Evolutionary conservation across 1,140 invertebrate genomes (phyloP), one percentile per base, ranked within the genome.

Genomic region (Brevipalpus yothersi): DNA sequence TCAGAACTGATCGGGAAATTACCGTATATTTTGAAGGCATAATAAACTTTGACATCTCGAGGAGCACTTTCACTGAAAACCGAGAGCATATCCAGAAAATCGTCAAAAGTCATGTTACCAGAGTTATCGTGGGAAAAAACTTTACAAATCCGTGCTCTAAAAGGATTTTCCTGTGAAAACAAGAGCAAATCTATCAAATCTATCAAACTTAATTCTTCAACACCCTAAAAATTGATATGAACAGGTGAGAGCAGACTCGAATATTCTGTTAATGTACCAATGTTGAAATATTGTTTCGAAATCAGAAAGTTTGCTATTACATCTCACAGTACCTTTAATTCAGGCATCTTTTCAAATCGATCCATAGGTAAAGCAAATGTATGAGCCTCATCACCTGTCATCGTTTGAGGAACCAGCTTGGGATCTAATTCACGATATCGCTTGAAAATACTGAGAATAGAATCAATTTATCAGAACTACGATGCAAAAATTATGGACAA

Each of bases 241-340:
- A 61, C 43, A 12, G 47, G 15, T 53, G 42, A 21, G 17, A 57
- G 23, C n/a, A 1, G 5, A 41, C n/a, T 54, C 11, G 21, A 31
- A 53, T 12, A 9, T 31, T 31, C 5, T 31, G 5, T 31, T 5
- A 31, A 31, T 5, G 5, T 31, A 31, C 2, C 5, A 3, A 2
- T 15, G 43, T 15, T 10, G 3, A 2, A 45, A 2, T 45, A 15
- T 45, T n/a, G 21, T 2, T 51, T 51, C 21, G n/a, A n/a, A n/a
- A 19, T 10, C 43, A 5, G 1, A 7, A 51, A 17, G 12, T 41
- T 45, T 19, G n/a, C 1, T 40, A 61, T 59, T 71, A n/a, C n/a
- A n/a, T n/a, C n/a, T n/a, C n/a, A n/a, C n/a, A n/a, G n/a, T n/a
- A 86, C 83, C 75, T 80, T 84, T 9, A 94, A 71, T 72, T 94